A percentile compares a stretch with the other conserved stretches of the same genome.
Evolutionary conservation across 2,888 invertebrate species (phyloP).

Genomic region (Atrina japonica): DNA sequence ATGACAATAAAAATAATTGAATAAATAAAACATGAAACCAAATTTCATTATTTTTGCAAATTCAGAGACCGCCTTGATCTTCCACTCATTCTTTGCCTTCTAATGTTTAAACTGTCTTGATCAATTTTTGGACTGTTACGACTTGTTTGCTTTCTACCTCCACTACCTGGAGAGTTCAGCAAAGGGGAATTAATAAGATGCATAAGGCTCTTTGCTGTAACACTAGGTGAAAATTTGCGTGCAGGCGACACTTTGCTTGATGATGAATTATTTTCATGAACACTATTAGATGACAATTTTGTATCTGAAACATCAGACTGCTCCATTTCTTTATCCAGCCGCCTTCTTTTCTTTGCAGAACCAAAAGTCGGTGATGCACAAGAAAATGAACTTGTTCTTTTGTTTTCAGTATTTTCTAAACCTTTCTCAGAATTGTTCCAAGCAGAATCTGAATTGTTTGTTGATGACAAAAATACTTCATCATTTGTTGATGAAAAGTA

Average conservation of each 20-base stretch:
- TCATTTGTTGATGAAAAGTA: constrained; percentile 62
- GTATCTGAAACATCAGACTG: not conserved
- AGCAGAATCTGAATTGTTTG: not conserved
- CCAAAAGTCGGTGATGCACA: constrained; percentile 46
- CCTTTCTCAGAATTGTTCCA: not conserved
- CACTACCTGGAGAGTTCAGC: constrained; percentile 45
- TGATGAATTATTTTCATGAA: constrained; percentile 5
- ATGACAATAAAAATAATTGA: too few species aligned
- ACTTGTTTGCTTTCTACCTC: constrained; percentile 4
- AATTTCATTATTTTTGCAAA: constrained; percentile 46
- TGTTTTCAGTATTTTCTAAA: not conserved
- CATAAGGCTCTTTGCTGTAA: constrained; percentile 67
- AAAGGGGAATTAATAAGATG: constrained; percentile 71
- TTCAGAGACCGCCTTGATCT: constrained; percentile 56
- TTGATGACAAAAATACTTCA: constrained; percentile 57
- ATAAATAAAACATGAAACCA: too few species aligned
- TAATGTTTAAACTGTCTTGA: constrained; percentile 28
- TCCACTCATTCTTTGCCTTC: constrained; percentile 36
- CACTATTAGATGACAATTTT: not conserved
- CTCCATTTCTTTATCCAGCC: not conserved
- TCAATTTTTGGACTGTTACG: constrained; percentile 28
- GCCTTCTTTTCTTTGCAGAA: constrained; percentile 24
- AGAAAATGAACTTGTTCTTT: not conserved
- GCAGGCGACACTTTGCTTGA: constrained; percentile 44
- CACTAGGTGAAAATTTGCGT: constrained; percentile 65